phyloP scores from a whole-genome alignment of 1,140 invertebrate genomes.

The Zaprionus ghesquierei region DNA sequence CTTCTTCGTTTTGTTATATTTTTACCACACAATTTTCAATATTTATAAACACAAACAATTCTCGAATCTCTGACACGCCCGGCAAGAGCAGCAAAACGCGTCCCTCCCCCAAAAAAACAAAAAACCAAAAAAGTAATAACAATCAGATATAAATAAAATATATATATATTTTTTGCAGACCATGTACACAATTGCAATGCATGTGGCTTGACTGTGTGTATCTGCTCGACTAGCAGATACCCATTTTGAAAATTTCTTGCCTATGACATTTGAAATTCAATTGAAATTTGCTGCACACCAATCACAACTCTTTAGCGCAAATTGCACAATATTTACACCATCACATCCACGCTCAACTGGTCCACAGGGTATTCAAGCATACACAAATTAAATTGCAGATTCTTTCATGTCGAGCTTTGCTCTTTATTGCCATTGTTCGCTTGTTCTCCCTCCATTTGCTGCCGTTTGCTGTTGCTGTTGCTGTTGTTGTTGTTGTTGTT shows the following conservation, averaged over 20 bases:
- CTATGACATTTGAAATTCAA: too few species aligned
- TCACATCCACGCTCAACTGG: too few species aligned
- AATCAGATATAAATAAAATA: conserved; percentile 41
- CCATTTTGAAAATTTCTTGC: not conserved
- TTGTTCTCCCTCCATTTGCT: not conserved
- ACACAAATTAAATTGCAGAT: conserved; percentile 67
- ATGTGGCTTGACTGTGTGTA: not conserved
- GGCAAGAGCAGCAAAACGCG: conserved; percentile 22
- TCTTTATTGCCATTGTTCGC: conserved; percentile 17
- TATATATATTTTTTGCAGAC: not conserved
- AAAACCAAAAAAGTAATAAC: conserved; percentile 14
- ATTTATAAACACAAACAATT: conserved; percentile 41
- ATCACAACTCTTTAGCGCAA: too few species aligned
- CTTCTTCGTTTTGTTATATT: conserved; percentile 25
- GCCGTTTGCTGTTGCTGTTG: conserved; percentile 19
- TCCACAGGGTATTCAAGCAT: conserved; percentile 18
- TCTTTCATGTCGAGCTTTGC: conserved; percentile 32
- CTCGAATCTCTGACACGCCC: conserved; percentile 46
- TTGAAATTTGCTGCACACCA: too few species aligned
- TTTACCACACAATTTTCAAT: conserved; percentile 15
- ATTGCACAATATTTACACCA: not conserved
- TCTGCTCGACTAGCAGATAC: not conserved
- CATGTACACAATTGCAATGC: not conserved
- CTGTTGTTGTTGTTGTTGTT: conserved; percentile 18
- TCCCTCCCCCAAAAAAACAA: not conserved